These are phyloP conservation scores for Anthrax anthrax DNA, from an alignment of 2,888 invertebrate species.

Conservation along the genomic window DNA sequence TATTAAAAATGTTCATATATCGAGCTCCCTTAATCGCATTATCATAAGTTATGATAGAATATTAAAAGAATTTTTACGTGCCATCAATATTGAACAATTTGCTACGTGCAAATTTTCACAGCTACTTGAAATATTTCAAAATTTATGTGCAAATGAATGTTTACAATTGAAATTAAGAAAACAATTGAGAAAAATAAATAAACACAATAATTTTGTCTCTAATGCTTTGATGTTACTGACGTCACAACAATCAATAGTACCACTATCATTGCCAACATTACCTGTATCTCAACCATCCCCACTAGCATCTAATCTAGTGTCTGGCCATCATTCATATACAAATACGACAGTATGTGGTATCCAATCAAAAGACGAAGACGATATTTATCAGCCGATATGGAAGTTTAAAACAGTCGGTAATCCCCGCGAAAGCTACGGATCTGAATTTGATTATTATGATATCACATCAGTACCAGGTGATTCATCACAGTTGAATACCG, in stretches of 20 bases:
- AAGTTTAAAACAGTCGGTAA: conserved; percentile 29
- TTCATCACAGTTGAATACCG: conserved; percentile 10
- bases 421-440: conserved; percentile 19
- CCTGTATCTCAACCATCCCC: not conserved
- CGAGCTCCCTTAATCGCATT: conserved; percentile 17
- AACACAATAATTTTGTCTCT: too few relatives aligned
- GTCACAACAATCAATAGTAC: not conserved
- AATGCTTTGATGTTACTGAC: not conserved
- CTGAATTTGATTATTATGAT: conserved; percentile 10
- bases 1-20: conserved; percentile 14
- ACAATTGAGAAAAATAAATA: not conserved
- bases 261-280: not conserved
- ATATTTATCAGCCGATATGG: conserved; percentile 35
- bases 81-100: conserved; percentile 2
- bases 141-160: not conserved
- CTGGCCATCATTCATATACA: not conserved
- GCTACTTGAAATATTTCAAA: not conserved
- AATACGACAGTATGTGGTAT: not conserved
- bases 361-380: conserved; percentile 19
- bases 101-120: not conserved
- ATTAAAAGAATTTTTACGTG: conserved; percentile 14
- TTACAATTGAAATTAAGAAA: not conserved
- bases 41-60: conserved; percentile 17
- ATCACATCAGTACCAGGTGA: conserved; percentile 7
- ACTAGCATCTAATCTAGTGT: not conserved